Base-by-base conservation (phyloP, 1,140 invertebrate species). In the Diabrotica virgifera region DNA sequence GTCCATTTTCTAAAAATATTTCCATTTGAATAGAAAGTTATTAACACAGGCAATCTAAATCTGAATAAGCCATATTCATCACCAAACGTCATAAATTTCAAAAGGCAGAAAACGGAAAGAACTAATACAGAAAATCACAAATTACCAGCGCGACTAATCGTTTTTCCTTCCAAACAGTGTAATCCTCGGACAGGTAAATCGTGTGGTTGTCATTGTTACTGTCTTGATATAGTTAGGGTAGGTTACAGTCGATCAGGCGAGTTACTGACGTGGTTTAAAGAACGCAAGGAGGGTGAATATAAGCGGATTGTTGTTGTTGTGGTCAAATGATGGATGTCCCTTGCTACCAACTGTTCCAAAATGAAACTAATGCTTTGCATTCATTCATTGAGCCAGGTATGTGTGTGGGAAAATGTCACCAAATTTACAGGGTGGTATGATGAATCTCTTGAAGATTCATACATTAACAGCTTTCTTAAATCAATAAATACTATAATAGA, bases 311-410 rank as follows among this genome's bases (percentile, higher is more conserved):
- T 62, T 70, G 69, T 53, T 72, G 70, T 74, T 74, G 72, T 72
- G 73, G 73, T 74, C 73, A 74, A 71, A 73, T 74, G 73, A 74
- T 70, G 69, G 66, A 72, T 74, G 69, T 69, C 64, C 61, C 66
- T 57, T 64, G 66, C 72, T 72, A 72, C 71, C 70, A 74, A 74
- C 68, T 71, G 71, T 72, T 46, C 71, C 72, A 56, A 70, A 68
- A 69, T 64, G 51, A 68, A 72, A 72, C 72, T 72, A 74, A 74
- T 71, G 70, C 63, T 58, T 68, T 68, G 64, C 55, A 63, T 70
- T 73, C 72, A 70, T 72, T 73, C 61, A 73, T 40, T 40, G 55
- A 40, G 54, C 57, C 68, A 72, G 70, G 72, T 73, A 72, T 46
- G 37, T 51, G 66, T 74, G 72, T 74, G 72, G 69, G 69, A 72